Conservation (phyloP, 2,888 invertebrate species). For the Hoplodrina ambigua region DNA sequence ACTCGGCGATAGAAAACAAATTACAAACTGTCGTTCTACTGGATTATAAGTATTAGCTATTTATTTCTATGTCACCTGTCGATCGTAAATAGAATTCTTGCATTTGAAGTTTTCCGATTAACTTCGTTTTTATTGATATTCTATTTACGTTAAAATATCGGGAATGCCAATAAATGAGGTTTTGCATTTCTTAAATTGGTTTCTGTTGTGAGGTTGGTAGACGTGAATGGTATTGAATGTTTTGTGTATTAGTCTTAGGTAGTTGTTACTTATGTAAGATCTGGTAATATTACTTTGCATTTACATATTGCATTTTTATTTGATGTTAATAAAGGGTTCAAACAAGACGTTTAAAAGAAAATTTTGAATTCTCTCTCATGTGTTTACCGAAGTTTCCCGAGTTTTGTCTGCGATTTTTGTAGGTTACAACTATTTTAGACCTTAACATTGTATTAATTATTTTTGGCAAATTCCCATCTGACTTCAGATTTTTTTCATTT, state of each 20-base stretch:
- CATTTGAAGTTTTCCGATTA: slow-evolving; percentile 87
- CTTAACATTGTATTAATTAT: too few relatives aligned
- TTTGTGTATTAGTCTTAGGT: slow-evolving; percentile 32
- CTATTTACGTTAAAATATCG: slow-evolving; percentile 54
- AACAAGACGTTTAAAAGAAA: too few relatives aligned
- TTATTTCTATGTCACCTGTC: slow-evolving; percentile 88
- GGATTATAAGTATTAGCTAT: slow-evolving; percentile 77
- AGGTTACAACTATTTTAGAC: too few relatives aligned
- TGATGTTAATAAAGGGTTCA: too few relatives aligned
- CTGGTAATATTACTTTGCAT: slow-evolving; percentile 3
- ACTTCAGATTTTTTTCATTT: too few relatives aligned
- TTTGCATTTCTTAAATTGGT: slow-evolving; percentile 73
- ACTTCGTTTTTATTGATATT: slow-evolving; percentile 72
- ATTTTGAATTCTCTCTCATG: too few relatives aligned
- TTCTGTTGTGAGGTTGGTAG: slow-evolving; percentile 49
- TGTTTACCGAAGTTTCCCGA: too few relatives aligned
- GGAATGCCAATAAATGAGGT: slow-evolving; percentile 73
- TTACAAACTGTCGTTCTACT: slow-evolving; percentile 85
- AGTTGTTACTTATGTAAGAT: slow-evolving; percentile 9
- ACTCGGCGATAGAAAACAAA: slow-evolving; percentile 86
- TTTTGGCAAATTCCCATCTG: too few relatives aligned
- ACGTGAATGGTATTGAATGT: slow-evolving; percentile 47
- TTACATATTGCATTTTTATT: too few relatives aligned
- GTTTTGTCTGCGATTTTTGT: too few relatives aligned
- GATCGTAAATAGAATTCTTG: slow-evolving; percentile 80